These are phyloP conservation scores for Hyla sarda DNA, from an alignment of 2,113 vertebrate species.

Conservation along the genomic window DNA sequence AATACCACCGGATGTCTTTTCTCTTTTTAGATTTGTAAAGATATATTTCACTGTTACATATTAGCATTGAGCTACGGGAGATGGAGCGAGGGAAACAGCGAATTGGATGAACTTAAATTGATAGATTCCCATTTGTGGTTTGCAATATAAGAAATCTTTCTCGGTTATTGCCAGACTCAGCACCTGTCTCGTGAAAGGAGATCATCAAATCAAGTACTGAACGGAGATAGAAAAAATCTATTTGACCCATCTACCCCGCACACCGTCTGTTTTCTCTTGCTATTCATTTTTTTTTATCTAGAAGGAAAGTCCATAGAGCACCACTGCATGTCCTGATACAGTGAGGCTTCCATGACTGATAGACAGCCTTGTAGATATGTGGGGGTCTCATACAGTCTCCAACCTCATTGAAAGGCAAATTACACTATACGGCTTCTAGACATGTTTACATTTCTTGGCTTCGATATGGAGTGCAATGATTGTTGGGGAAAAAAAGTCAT, in stretches of 20 bases:
- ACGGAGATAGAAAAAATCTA: constrained; percentile 47
- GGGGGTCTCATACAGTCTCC: too few species aligned
- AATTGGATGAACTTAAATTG: constrained; percentile 29
- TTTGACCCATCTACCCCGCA: constrained; percentile 43
- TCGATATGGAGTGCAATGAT: too few species aligned
- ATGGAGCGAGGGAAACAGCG: not conserved
- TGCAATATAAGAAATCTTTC: constrained; percentile 45
- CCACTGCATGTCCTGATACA: not conserved
- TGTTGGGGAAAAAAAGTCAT: too few species aligned
- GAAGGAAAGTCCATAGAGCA: constrained; percentile 9
- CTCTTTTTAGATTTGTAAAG: constrained; percentile 42
- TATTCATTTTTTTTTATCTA: constrained; percentile 16
- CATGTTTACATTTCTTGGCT: too few species aligned
- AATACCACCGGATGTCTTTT: not conserved
- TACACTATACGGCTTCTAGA: too few species aligned
- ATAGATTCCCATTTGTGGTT: constrained; percentile 41
- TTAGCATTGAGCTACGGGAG: not conserved
- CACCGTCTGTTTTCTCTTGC: not conserved
- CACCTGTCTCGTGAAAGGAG: constrained; percentile 23
- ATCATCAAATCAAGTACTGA: constrained; percentile 44
- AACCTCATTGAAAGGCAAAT: too few species aligned
- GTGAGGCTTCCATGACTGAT: not conserved
- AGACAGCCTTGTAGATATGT: too few species aligned
- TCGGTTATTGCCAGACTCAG: constrained; percentile 30
- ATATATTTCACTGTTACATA: not conserved